Percentiles rank a stretch among this genome's conserved stretches.
These are phyloP conservation scores for Proisotoma minuta DNA, from an alignment of 2,888 invertebrate species.

Conservation along the genomic window DNA sequence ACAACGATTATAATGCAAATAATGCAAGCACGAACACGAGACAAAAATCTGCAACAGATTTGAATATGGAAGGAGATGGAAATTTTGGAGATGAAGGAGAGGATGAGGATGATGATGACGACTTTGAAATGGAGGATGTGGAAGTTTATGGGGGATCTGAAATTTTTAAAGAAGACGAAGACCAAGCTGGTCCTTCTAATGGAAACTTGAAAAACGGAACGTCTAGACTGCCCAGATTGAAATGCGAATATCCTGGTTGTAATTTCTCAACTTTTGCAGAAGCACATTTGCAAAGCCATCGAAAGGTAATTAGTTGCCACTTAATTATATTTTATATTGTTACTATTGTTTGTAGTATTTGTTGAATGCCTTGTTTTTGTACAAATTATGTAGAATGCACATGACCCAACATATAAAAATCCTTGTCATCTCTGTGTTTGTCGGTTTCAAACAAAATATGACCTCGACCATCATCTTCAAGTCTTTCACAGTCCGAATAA, in stretches of 20 bases:
- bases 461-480: not conserved
- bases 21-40: no score
- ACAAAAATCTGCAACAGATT: no score
- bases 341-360: not conserved
- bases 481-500: not conserved
- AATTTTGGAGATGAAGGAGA: not conserved
- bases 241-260: slow-evolving; percentile 1
- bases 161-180: not conserved
- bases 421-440: not conserved
- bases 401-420: not conserved
- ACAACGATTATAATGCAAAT: no score
- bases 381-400: not conserved
- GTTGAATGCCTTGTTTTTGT: not conserved
- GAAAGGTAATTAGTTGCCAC: not conserved
- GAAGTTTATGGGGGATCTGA: slow-evolving; percentile 1
- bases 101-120: not conserved
- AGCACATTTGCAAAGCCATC: not conserved
- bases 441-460: not conserved
- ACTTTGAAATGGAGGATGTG: not conserved
- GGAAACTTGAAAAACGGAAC: not conserved
- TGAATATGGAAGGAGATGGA: no score
- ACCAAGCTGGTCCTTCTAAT: not conserved
- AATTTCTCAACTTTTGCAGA: not conserved
- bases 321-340: not conserved
- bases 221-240: not conserved